Conservation (phyloP, 2,888 invertebrate genomes). For the Seira ritae region DNA sequence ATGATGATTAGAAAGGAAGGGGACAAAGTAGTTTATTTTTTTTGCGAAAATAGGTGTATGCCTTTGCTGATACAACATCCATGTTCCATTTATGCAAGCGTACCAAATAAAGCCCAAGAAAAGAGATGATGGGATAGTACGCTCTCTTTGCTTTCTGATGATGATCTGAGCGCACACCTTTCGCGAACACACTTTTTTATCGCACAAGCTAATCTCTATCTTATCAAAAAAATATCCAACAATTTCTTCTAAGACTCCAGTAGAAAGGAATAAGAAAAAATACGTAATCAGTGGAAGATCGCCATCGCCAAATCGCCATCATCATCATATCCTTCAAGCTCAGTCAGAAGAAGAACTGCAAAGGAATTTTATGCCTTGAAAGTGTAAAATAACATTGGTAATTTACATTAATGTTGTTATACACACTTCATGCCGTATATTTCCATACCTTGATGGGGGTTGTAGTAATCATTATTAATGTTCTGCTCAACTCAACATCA, state of each 20-base stretch:
- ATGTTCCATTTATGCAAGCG: no score
- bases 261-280: no score
- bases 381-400: background rate
- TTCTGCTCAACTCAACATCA: slow-evolving; percentile 8
- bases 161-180: background rate
- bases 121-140: background rate
- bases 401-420: slow-evolving; percentile 5
- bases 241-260: background rate
- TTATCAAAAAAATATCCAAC: background rate
- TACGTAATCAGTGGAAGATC: no score
- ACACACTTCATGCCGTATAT: background rate
- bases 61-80: background rate
- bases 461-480: slow-evolving; percentile 7
- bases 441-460: background rate
- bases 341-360: background rate
- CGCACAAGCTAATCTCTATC: background rate
- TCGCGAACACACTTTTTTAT: slow-evolving; percentile 18
- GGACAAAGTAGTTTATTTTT: no score
- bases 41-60: background rate
- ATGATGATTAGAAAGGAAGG: no score
- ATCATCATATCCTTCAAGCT: no score
- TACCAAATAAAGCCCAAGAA: background rate
- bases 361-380: background rate
- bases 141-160: no score
- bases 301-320: no score